Conservation (phyloP, 2,888 invertebrate genomes). For the Lysandra bellargus region DNA sequence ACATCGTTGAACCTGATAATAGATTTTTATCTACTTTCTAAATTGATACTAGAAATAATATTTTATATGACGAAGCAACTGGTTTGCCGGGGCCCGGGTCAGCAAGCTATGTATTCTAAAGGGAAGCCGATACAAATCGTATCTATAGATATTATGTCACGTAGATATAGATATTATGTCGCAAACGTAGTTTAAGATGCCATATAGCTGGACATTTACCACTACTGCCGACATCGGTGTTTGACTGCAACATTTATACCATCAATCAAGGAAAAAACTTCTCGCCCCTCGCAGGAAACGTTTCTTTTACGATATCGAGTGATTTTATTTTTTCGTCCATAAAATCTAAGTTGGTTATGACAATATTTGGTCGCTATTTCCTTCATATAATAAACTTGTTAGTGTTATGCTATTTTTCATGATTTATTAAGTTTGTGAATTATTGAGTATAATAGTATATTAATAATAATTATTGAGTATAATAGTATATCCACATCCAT, state of each 20-base stretch:
- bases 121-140: too few species aligned
- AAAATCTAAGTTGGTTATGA: slow-evolving; percentile 23
- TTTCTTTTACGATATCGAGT: slow-evolving; percentile 25
- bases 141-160: too few species aligned
- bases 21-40: too few species aligned
- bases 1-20: too few species aligned
- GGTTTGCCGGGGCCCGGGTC: too few species aligned
- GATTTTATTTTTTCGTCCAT: slow-evolving; percentile 22
- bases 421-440: background rate
- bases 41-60: too few species aligned
- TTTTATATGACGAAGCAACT: too few species aligned
- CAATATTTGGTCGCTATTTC: background rate
- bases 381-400: background rate
- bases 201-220: background rate
- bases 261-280: slow-evolving; percentile 22
- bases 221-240: background rate
- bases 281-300: background rate
- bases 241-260: slow-evolving; percentile 8
- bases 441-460: too few species aligned
- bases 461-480: too few species aligned
- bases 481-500: too few species aligned
- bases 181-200: background rate
- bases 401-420: background rate
- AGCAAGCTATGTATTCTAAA: too few species aligned
- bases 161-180: too few species aligned